Percentiles rank a stretch among this genome's conserved stretches.
phyloP scores from a whole-genome alignment of 2,888 invertebrate species.

The Eueremaeus valkanovi region DNA sequence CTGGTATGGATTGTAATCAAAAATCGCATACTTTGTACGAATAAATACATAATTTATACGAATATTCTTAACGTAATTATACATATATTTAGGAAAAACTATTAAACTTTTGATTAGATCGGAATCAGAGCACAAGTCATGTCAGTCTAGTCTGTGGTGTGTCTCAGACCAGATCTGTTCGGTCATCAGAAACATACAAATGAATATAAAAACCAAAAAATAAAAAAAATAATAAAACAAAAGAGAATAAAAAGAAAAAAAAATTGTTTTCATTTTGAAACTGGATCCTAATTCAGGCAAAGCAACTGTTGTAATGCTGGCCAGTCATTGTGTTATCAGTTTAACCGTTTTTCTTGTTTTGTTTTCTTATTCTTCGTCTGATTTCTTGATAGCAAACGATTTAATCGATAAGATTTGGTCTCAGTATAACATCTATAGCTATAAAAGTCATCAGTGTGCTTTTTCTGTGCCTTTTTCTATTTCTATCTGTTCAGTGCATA shows the following conservation, averaged over 20 bases:
- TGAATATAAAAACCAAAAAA: too few relatives aligned
- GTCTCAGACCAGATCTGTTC: too few relatives aligned
- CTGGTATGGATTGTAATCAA: not conserved
- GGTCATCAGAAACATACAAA: too few relatives aligned
- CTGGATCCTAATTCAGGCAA: not conserved
- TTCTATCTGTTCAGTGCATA: not conserved
- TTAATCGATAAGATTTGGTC: not conserved
- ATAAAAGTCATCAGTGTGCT: too few relatives aligned
- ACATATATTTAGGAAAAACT: too few relatives aligned
- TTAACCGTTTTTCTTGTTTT: not conserved
- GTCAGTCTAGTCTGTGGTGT: too few relatives aligned
- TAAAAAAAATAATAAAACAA: too few relatives aligned
- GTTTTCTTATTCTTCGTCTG: not conserved
- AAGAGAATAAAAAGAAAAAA: not conserved
- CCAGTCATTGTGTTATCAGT: not conserved
- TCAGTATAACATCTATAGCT: too few relatives aligned
- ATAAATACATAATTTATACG: not conserved
- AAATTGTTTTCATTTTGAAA: not conserved
- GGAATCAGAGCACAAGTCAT: too few relatives aligned
- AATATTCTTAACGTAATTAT: slow-evolving; percentile 3
- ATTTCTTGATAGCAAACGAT: not conserved
- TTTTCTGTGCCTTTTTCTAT: not conserved
- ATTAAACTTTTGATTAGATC: too few relatives aligned
- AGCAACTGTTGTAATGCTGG: not conserved
- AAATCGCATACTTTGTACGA: not conserved